phyloP scores from a whole-genome alignment of 2,797 vertebrate species.

The Pangasius djambal region DNA sequence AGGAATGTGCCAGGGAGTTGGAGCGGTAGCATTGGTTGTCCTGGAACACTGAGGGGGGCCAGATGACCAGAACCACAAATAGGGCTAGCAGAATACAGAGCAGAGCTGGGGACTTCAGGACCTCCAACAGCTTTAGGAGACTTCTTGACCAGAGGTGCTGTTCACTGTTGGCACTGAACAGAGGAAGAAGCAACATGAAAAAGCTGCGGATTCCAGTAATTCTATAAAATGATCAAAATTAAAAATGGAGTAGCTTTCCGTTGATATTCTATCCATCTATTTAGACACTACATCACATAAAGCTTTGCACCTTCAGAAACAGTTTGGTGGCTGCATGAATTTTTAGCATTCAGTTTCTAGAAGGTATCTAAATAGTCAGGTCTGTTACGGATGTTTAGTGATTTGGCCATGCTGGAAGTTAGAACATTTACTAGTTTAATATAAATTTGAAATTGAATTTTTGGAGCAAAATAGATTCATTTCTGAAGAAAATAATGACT shows the following conservation, averaged over 20 bases:
- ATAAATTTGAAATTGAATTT: slow-evolving; percentile 22
- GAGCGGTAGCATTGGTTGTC: slow-evolving; percentile 66
- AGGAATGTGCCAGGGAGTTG: slow-evolving; percentile 56
- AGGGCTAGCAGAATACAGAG: slow-evolving; percentile 63
- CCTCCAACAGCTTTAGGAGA: slow-evolving; percentile 31
- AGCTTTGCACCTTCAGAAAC: neutral
- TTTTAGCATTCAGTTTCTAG: neutral
- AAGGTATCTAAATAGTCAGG: neutral
- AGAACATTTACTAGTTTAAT: neutral
- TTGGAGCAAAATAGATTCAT: slow-evolving; percentile 13
- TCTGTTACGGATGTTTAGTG: neutral
- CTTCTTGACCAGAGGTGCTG: slow-evolving; percentile 24
- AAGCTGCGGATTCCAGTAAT: neutral
- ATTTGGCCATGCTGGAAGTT: slow-evolving; percentile 7
- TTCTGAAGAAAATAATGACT: neutral
- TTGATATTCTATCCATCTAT: neutral
- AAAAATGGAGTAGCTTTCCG: neutral
- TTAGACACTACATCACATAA: neutral
- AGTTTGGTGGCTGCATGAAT: neutral
- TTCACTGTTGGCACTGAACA: slow-evolving; percentile 24
- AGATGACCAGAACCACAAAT: slow-evolving; percentile 63
- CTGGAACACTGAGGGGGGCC: slow-evolving; percentile 48
- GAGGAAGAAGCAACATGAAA: slow-evolving; percentile 4
- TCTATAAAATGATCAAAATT: neutral
- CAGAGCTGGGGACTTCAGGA: slow-evolving; percentile 46